Evolutionary conservation across 37 sponge, comb jelly and placozoan species (phyloP).

Genomic region (Ianthella basta): DNA sequence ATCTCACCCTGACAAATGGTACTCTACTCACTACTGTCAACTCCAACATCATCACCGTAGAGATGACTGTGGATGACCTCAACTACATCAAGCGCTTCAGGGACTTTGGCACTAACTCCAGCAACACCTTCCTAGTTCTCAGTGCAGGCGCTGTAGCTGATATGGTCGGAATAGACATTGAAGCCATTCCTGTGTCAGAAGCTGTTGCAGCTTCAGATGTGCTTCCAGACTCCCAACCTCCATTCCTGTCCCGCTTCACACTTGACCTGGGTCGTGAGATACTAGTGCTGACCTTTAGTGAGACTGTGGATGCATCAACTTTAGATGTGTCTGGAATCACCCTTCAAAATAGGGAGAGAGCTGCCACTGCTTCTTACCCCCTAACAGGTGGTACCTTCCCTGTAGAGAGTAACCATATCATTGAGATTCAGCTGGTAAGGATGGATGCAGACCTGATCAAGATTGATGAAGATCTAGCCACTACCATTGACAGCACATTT

Average conservation of each 20-base stretch:
- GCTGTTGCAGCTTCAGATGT: conserved; percentile 52
- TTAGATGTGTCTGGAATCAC: conserved; percentile 53
- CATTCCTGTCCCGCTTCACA: conserved; percentile 48
- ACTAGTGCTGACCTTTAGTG: conserved; percentile 78
- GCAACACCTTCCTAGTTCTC: conserved; percentile 73
- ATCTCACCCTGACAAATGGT: conserved; percentile 45
- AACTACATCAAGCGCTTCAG: conserved; percentile 68
- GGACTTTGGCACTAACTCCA: conserved; percentile 55
- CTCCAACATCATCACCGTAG: conserved; percentile 49
- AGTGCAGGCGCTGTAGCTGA: conserved; percentile 67
- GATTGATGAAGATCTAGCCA: conserved; percentile 53
- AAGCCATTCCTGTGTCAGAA: conserved; percentile 1
- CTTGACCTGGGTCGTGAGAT: conserved; percentile 63
- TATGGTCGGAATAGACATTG: conserved; percentile 61
- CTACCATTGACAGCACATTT: conserved; percentile 42
- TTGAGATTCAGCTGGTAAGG: conserved; percentile 52
- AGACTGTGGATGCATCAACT: conserved; percentile 63
- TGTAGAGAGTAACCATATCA: conserved; percentile 51
- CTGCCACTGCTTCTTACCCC: conserved; percentile 18
- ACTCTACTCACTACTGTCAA: conserved; percentile 34
- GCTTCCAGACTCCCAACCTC: conserved; percentile 60
- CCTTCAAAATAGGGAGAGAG: conserved; percentile 48
- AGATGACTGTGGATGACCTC: conserved; percentile 66
- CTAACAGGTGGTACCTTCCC: conserved; percentile 72
- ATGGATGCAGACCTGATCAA: conserved; percentile 85